phyloP scores from a whole-genome alignment of 2,888 invertebrate species.

The Arge pagana region DNA sequence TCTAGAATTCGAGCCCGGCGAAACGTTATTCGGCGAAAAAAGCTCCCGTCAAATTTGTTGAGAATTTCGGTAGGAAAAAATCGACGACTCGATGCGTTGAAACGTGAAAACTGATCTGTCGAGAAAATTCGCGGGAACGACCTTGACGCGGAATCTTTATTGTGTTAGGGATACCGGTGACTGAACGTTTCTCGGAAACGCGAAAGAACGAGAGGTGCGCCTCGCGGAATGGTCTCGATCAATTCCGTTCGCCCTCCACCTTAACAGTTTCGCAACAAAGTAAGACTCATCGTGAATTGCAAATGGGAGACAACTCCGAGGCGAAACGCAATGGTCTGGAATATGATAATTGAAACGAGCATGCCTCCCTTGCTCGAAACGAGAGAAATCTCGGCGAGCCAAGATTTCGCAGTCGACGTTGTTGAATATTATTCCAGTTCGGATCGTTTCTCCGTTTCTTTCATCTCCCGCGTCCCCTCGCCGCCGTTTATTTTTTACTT shows the following conservation, averaged over 20 bases:
- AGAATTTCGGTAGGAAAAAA: too few species aligned
- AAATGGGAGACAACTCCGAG: conserved; percentile 24
- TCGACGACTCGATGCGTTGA: too few species aligned
- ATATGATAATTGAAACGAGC: conserved; percentile 29
- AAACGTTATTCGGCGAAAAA: too few species aligned
- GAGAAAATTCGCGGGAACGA: too few species aligned
- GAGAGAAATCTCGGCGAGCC: conserved; percentile 1
- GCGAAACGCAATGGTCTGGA: conserved; percentile 26
- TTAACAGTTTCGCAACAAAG: conserved; percentile 20
- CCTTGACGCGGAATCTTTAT: conserved; percentile 17
- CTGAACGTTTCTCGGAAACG: conserved; percentile 18
- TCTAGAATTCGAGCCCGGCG: too few species aligned
- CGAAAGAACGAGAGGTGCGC: conserved; percentile 35
- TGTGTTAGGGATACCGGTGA: conserved; percentile 38
- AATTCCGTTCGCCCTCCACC: conserved; percentile 10
- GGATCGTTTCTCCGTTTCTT: background rate
- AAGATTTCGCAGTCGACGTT: background rate
- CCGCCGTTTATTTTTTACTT: too few species aligned
- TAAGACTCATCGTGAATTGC: conserved; percentile 24
- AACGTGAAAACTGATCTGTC: too few species aligned
- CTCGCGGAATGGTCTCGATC: conserved; percentile 26
- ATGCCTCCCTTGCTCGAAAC: background rate
- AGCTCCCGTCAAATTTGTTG: too few species aligned
- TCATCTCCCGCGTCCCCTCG: background rate
- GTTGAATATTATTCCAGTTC: background rate